phyloP scores from a whole-genome alignment of 2,113 vertebrate genomes.

The Callorhinus ursinus region DNA sequence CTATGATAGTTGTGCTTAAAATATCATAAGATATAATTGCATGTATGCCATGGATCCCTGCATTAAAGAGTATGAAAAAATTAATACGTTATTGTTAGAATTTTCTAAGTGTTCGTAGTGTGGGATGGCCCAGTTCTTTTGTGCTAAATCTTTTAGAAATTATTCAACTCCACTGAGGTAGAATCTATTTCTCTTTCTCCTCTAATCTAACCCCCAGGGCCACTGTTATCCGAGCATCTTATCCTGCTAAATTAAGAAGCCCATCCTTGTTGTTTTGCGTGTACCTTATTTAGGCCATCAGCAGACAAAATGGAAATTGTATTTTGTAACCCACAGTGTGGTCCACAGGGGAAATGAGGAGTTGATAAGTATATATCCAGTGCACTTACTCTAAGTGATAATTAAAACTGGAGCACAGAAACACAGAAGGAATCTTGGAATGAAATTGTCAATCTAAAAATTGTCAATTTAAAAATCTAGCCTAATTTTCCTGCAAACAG shows the following conservation, averaged over 20 bases:
- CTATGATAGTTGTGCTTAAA: conserved; percentile 56
- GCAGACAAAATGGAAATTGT: conserved; percentile 86
- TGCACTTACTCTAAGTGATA: conserved; percentile 88
- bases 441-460: conserved; percentile 88
- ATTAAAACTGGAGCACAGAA: conserved; percentile 89
- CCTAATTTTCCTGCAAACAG: conserved; percentile 85
- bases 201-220: conserved; percentile 78
- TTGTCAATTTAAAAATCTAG: conserved; percentile 85
- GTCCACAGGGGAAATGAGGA: conserved; percentile 86
- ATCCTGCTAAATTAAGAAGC: conserved; percentile 76
- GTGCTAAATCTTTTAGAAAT: conserved; percentile 80
- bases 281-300: conserved; percentile 87
- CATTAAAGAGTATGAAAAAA: conserved; percentile 63
- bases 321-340: conserved; percentile 85
- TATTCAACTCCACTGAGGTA: conserved; percentile 73
- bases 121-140: conserved; percentile 69
- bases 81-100: conserved; percentile 50
- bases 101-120: conserved; percentile 45
- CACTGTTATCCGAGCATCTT: conserved; percentile 73
- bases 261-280: conserved; percentile 77
- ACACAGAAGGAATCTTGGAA: conserved; percentile 85
- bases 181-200: conserved; percentile 80
- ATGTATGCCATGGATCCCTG: conserved; percentile 14
- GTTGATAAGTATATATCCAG: conserved; percentile 85
- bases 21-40: conserved; percentile 62